Evolutionary conservation across 2,888 invertebrate species (phyloP).

Genomic region (Drosophila nr. medialis): DNA sequence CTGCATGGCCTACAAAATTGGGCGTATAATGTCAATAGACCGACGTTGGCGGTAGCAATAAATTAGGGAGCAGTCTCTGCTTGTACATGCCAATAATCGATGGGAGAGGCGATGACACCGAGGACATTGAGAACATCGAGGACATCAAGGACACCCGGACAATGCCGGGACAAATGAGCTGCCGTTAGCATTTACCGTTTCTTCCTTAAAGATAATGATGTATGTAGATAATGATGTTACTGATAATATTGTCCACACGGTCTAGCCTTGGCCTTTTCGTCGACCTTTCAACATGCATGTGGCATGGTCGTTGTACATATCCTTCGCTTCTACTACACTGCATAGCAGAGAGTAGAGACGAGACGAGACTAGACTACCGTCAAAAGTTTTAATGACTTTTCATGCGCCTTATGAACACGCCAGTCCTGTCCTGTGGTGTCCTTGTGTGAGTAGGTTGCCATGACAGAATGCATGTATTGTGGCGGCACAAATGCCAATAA

Average conservation of each 20-base stretch:
- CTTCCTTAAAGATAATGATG: conserved; percentile 20
- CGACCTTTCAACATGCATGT: conserved; percentile 61
- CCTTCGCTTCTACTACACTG: neutral
- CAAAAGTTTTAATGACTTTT: conserved; percentile 76
- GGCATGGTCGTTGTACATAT: conserved; percentile 6
- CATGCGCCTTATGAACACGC: conserved; percentile 64
- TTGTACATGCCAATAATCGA: conserved; percentile 70
- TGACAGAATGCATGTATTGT: conserved; percentile 55
- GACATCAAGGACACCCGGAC: conserved; percentile 4
- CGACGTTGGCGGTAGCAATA: conserved; percentile 56
- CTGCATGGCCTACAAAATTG: conserved; percentile 24
- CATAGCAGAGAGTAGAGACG: neutral
- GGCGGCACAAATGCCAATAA: conserved; percentile 75
- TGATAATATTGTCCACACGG: conserved; percentile 44
- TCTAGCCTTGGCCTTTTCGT: conserved; percentile 59
- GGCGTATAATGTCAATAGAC: conserved; percentile 58
- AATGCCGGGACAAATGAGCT: conserved; percentile 43
- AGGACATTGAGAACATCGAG: neutral
- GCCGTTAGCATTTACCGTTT: neutral
- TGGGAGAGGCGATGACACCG: conserved; percentile 31
- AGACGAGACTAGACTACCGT: conserved; percentile 30
- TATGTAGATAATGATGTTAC: conserved; percentile 24
- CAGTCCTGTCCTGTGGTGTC: conserved; percentile 16
- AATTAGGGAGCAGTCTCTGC: conserved; percentile 64
- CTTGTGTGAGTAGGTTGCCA: conserved; percentile 21